Percentiles rank a stretch among this genome's conserved stretches.
Evolutionary conservation across 2,797 vertebrate species (phyloP).

Genomic region (Takifugu ocellatus): DNA sequence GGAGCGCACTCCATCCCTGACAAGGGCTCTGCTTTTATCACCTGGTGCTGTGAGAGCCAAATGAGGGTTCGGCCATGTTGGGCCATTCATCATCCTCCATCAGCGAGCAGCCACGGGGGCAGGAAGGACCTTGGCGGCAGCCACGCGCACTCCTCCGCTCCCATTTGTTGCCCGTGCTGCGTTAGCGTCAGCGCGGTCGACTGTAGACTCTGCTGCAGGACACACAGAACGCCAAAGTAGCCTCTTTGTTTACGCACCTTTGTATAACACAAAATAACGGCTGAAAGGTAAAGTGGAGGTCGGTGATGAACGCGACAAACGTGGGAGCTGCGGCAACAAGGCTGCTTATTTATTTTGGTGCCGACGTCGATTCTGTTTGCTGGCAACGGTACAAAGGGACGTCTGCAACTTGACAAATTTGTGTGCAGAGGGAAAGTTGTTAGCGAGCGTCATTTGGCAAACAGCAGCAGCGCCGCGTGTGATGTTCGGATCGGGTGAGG

Average conservation of each 20-base stretch:
- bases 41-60: conserved; percentile 55
- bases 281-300: conserved; percentile 36
- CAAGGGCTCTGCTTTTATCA: conserved; percentile 72
- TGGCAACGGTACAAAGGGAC: conserved; percentile 8
- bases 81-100: conserved; percentile 70
- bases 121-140: conserved; percentile 67
- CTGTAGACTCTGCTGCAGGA: conserved; percentile 31
- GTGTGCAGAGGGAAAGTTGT: conserved; percentile 10
- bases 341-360: conserved; percentile 37
- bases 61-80: conserved; percentile 68
- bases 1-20: conserved; percentile 59
- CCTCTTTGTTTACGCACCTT: conserved; percentile 44
- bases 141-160: conserved; percentile 24
- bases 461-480: conserved; percentile 8
- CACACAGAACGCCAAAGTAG: conserved; percentile 31
- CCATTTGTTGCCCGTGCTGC: conserved; percentile 56
- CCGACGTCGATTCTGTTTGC: too few species aligned
- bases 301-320: conserved; percentile 43
- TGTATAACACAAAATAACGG: not conserved
- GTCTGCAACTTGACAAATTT: conserved; percentile 25
- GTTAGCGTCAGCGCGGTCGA: conserved; percentile 10
- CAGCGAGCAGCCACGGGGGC: conserved; percentile 61
- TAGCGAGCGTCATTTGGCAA: conserved; percentile 26
- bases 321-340: conserved; percentile 29
- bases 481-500: conserved; percentile 5